Percentiles rank a stretch among this genome's conserved stretches.
Conservation (phyloP, 2,797 vertebrate species). For the Spheniscus humboldti region DNA sequence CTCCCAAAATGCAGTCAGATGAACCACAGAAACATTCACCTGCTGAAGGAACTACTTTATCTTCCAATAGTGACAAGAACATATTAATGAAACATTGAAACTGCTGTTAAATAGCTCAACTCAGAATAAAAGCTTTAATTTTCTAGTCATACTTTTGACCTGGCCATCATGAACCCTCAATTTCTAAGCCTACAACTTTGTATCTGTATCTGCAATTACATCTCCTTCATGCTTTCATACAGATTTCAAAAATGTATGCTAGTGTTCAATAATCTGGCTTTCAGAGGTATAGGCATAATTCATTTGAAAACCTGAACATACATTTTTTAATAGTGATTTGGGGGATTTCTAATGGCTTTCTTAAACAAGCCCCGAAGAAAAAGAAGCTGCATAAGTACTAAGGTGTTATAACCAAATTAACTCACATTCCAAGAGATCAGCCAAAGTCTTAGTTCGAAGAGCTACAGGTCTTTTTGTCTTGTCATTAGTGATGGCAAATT, state of each 20-base stretch:
- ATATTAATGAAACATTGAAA: not conserved
- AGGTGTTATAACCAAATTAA: not conserved
- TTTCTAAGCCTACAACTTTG: not conserved
- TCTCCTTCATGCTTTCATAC: not conserved
- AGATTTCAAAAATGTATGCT: not conserved
- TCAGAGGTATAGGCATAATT: not conserved
- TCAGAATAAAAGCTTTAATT: not conserved
- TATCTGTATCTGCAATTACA: not conserved
- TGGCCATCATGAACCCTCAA: not conserved
- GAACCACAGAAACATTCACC: not conserved
- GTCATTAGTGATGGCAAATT: constrained; percentile 97
- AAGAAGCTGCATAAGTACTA: not conserved
- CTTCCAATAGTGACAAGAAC: not conserved
- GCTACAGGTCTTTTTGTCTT: constrained; percentile 94
- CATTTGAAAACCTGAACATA: not conserved
- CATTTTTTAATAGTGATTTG: not conserved
- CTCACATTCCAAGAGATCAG: constrained; percentile 95
- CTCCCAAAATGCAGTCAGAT: not conserved
- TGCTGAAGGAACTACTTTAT: not conserved
- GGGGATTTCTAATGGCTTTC: not conserved
- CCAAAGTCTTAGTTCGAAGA: constrained; percentile 93
- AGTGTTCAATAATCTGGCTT: not conserved
- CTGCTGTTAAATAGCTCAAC: not conserved
- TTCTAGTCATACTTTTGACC: not conserved
- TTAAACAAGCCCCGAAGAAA: not conserved